These are phyloP conservation scores for Gasterosteus aculeatus DNA, from an alignment of 2,113 vertebrate genomes.

Conservation along the genomic window DNA sequence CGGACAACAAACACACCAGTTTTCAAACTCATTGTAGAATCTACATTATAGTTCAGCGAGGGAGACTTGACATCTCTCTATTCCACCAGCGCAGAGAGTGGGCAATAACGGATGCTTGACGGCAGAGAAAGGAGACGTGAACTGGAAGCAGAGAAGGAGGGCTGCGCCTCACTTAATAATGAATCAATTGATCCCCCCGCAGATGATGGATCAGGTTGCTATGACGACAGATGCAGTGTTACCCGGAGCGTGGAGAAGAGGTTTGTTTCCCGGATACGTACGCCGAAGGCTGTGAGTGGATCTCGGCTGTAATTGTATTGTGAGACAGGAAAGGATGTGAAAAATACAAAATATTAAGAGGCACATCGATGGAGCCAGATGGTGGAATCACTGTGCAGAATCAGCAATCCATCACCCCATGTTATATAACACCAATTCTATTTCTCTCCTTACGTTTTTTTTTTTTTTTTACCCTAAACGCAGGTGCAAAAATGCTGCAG, in stretches of 20 bases:
- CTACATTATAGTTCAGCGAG: conserved; percentile 47
- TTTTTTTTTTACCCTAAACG: conserved; percentile 20
- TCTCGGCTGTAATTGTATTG: conserved; percentile 35
- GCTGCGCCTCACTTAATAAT: conserved; percentile 77
- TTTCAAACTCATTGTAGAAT: conserved; percentile 35
- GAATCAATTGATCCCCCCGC: conserved; percentile 80
- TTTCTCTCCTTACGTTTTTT: neutral
- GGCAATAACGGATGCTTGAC: conserved; percentile 78
- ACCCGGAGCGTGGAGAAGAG: conserved; percentile 55
- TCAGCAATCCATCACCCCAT: conserved; percentile 38
- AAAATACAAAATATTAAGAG: conserved; percentile 26
- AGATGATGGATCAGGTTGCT: conserved; percentile 77
- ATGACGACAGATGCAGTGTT: conserved; percentile 78
- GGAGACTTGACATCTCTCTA: conserved; percentile 60
- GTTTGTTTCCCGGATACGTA: conserved; percentile 48
- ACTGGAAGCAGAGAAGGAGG: conserved; percentile 75
- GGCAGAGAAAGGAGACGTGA: conserved; percentile 75
- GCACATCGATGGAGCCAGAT: conserved; percentile 27
- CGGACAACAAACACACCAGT: conserved; percentile 25
- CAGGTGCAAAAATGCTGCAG: conserved; percentile 50
- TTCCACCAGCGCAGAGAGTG: conserved; percentile 66
- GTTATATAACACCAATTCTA: conserved; percentile 4
- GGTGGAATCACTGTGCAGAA: conserved; percentile 31
- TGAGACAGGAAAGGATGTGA: conserved; percentile 7
- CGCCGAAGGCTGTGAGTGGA: conserved; percentile 25